A percentile compares a stretch with the other conserved stretches of the same genome.
phyloP scores from a whole-genome alignment of 2,113 vertebrate species.

The Delphinapterus leucas region DNA sequence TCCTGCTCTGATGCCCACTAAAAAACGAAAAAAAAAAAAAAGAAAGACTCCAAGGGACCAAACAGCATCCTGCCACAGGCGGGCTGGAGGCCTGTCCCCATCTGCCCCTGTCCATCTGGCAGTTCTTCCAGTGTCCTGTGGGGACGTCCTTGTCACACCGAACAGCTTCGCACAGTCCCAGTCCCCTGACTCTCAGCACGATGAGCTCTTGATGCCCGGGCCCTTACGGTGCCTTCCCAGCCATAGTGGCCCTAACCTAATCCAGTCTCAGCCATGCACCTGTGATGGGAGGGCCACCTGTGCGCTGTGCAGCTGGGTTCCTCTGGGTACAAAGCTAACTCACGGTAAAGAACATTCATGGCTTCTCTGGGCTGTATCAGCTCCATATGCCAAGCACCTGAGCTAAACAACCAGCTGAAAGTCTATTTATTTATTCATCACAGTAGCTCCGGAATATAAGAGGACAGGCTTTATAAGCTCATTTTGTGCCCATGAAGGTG shows the following conservation, averaged over 20 bases:
- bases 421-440: neutral
- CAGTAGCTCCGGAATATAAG: neutral
- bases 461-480: neutral
- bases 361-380: fast-evolving
- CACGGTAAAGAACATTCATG: neutral
- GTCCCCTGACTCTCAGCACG: neutral
- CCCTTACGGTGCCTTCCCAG: neutral
- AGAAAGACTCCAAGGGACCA: no score
- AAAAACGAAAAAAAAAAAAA: neutral
- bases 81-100: neutral
- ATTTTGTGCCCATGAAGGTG: neutral
- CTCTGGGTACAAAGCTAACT: neutral
- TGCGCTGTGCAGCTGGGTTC: neutral
- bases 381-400: neutral
- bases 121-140: neutral
- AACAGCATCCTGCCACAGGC: neutral
- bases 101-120: neutral
- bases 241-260: neutral
- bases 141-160: neutral
- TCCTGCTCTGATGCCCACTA: neutral
- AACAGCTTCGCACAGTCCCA: neutral
- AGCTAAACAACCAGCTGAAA: neutral
- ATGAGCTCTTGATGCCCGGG: neutral
- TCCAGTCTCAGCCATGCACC: fast-evolving
- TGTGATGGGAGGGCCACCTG: neutral